Base-by-base conservation (phyloP, 2,797 vertebrate species). In the Clamator glandarius region DNA sequence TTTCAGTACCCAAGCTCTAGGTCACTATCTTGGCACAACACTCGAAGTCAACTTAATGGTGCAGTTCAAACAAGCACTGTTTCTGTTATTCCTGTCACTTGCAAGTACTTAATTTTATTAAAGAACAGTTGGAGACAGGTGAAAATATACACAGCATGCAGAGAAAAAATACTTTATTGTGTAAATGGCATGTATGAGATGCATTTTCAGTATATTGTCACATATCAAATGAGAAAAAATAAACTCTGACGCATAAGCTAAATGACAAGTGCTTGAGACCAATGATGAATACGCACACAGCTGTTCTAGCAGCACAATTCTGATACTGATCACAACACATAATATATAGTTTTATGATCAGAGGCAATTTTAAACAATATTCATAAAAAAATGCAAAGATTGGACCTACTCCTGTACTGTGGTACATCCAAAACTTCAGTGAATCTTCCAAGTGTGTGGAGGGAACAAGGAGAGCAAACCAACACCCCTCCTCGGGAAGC, bases 81-180 rank as follows among this genome's bases (percentile, higher is more conserved):
- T 81, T 69, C 63, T 66, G 24, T 69, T 76, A 78, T 25, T 10
- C 11, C 26, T 35, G 20, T 23, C 50, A 63, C 44, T 84, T 68
- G 11, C 21, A 68, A 79, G 23, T 39, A 58, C 29, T 91, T 72
- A 13, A 36, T 90, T 94, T 92, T 77, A 83, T 63, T 80, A 6
- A 74, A 87, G n/a, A 35, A 42, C 28, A 20, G 15, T 63, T 67
- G 23, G 29, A 86, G 73, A 79, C 0, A 8, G 15, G 28, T 63
- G 61, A 84, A 79, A 73, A 91, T 0, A 0, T 36, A 90, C 44
- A 92, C 24, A 84, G 46, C 77, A 54, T 73, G 85, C 51, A 96
- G 94, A 95, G 84, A 80, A 92, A 95, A 94, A 97, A 69, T 59
- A 70, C 46, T 98, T 98, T 97, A 97, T 97, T 98, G 95, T 85